phyloP scores from a whole-genome alignment of 2,113 vertebrate genomes.

The Ceyx melanurus region DNA sequence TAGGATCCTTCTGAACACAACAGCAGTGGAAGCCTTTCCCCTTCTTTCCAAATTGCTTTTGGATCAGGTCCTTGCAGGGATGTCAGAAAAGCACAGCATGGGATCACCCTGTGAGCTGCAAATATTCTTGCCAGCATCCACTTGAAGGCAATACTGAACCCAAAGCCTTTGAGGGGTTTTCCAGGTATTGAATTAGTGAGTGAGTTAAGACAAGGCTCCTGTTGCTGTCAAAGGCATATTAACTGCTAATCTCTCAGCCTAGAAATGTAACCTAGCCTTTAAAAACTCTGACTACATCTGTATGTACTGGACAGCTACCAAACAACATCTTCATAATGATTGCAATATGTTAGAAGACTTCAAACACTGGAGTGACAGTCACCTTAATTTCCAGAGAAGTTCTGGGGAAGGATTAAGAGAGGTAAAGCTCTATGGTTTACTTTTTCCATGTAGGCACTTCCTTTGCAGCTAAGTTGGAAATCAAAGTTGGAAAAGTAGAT shows the following conservation, averaged over 20 bases:
- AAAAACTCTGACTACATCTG: not conserved
- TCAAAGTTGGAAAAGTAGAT: not conserved
- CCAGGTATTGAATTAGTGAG: slow-evolving; percentile 3
- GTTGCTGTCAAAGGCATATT: not conserved
- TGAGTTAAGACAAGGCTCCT: not conserved
- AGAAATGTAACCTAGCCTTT: not conserved
- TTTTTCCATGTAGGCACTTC: not conserved
- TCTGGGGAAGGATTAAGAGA: not conserved
- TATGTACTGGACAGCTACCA: not conserved
- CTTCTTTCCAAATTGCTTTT: slow-evolving; percentile 35
- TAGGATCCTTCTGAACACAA: not conserved
- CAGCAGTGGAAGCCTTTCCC: slow-evolving; percentile 32
- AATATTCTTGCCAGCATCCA: slow-evolving; percentile 6
- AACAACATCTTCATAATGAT: not conserved
- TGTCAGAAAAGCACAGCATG: slow-evolving; percentile 9
- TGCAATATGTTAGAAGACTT: not conserved
- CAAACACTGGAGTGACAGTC: not conserved
- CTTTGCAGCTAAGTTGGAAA: not conserved
- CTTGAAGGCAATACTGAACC: not conserved
- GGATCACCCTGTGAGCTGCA: not conserved
- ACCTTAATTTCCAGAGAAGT: not conserved
- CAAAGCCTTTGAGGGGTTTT: not conserved
- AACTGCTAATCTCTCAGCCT: not conserved
- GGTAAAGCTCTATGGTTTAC: not conserved
- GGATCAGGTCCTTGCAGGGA: slow-evolving; percentile 24